Evolutionary conservation across 2,888 invertebrate species (phyloP).

Genomic region (Plebejus melissa): DNA sequence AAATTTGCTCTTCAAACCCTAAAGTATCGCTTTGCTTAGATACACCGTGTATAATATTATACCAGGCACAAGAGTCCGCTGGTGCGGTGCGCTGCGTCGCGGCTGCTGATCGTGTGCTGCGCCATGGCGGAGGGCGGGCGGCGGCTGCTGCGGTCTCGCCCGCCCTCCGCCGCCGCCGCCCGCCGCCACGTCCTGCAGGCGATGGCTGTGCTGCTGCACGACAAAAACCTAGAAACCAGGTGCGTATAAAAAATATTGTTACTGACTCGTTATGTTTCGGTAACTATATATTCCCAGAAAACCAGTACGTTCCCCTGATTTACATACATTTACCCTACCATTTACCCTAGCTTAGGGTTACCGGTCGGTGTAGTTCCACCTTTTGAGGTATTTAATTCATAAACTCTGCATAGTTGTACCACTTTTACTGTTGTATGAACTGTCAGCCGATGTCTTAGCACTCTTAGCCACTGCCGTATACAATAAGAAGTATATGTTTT

Average conservation of each 20-base stretch:
- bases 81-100: constrained; percentile 82
- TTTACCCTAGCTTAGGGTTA: no score
- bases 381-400: no score
- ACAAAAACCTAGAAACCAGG: constrained; percentile 76
- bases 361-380: no score
- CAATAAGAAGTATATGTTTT: neutral
- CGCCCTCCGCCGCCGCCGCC: constrained; percentile 67
- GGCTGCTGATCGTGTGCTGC: constrained; percentile 81
- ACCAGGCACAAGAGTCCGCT: constrained; percentile 82
- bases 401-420: no score
- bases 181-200: constrained; percentile 66
- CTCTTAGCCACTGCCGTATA: no score
- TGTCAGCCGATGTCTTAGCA: no score
- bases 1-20: no score
- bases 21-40: neutral
- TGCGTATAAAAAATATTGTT: constrained; percentile 33
- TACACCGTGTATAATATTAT: neutral
- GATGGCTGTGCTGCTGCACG: constrained; percentile 72
- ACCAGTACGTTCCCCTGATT: no score
- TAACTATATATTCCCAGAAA: no score
- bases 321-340: no score
- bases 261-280: no score
- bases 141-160: constrained; percentile 73
- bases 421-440: no score
- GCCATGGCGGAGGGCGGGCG: constrained; percentile 81